Base-by-base conservation (phyloP, 2,888 invertebrate species). In the Luffia ferchaultella region DNA sequence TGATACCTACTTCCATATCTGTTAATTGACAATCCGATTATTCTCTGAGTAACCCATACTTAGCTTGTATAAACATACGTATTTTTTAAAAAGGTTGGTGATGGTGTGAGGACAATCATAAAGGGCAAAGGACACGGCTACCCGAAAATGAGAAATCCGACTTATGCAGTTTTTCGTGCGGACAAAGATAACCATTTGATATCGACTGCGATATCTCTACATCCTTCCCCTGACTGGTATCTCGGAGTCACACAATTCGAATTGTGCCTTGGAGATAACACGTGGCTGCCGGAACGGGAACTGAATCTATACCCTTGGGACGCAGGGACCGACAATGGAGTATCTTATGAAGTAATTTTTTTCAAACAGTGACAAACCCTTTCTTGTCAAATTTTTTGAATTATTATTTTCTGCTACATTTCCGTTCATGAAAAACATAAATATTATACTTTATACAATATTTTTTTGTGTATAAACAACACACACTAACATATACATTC, bases 301-400 rank as follows among this genome's bases (percentile, higher is more conserved):
- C 85, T 98, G 20, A 93, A 97, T 73, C 83, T 99, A 16, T 95
- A 89, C 67, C 97, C 97, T 0, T 97, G 94, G 87, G 98, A 99
- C 76, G 97, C 97, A 42, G 98, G 98, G 1, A 97, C 97, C 1
- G 97, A 98, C 63, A 88, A 89, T 62, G 98, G 98, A 1, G 89
- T 96, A 2, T 91, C 93, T 1, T 98, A 98, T 66, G 92, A 93
- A 90, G 93, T 93, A 68, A 69, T 63, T 63, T 20, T n/a, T n/a
- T n/a, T n/a, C n/a, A n/a, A n/a, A n/a, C n/a, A n/a, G n/a, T n/a
- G n/a, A n/a, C n/a, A 16, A 20, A 12, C 16, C 5, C 12, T 2
- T 45, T 7, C 18, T 18, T 18, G 7, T 44, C 16, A 44, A 7
- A 44, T 44, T 44, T 44, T 15, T 44, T 44, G 9, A 15, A 16